These are phyloP conservation scores for Drosophila seclusa DNA, from an alignment of 2,888 invertebrate species.

Conservation along the genomic window DNA sequence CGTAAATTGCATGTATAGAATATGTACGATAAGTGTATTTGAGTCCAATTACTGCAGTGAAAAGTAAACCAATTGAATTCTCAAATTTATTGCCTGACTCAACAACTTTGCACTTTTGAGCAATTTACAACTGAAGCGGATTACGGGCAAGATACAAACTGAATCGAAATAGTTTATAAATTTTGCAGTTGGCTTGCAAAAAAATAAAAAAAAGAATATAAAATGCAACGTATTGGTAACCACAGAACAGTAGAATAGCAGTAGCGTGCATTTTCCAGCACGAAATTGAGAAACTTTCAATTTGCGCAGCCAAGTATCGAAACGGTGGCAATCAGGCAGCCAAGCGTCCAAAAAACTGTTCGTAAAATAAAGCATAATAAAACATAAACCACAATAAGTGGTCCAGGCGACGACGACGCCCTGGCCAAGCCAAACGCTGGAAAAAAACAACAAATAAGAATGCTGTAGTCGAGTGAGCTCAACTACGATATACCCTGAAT, in stretches of 20 bases:
- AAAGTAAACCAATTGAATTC: constrained; percentile 27
- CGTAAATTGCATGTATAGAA: constrained; percentile 13
- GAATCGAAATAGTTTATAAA: constrained; percentile 55
- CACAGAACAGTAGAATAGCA: constrained; percentile 25
- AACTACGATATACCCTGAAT: too few species aligned
- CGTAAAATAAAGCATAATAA: constrained; percentile 50
- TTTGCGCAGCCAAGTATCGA: constrained; percentile 64
- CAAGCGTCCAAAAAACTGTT: constrained; percentile 34
- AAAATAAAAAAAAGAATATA: constrained; percentile 17
- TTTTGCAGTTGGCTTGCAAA: constrained; percentile 39
- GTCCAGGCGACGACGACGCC: constrained; percentile 12
- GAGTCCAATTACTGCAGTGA: constrained; percentile 47
- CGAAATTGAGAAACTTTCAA: constrained; percentile 68
- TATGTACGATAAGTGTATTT: constrained; percentile 27
- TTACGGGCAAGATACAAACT: constrained; percentile 31
- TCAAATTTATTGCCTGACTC: constrained; percentile 52
- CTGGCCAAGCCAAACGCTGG: constrained; percentile 16
- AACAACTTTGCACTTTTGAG: constrained; percentile 63
- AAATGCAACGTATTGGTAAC: constrained; percentile 44
- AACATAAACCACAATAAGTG: constrained; percentile 59
- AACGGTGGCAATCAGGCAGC: constrained; percentile 56
- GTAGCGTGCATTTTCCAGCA: constrained; percentile 20
- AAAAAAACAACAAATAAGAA: neutral
- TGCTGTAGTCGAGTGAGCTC: too few species aligned
- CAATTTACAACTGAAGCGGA: constrained; percentile 50